Conservation (phyloP, 2,113 vertebrate species). For the Mormoops blainvillei region DNA sequence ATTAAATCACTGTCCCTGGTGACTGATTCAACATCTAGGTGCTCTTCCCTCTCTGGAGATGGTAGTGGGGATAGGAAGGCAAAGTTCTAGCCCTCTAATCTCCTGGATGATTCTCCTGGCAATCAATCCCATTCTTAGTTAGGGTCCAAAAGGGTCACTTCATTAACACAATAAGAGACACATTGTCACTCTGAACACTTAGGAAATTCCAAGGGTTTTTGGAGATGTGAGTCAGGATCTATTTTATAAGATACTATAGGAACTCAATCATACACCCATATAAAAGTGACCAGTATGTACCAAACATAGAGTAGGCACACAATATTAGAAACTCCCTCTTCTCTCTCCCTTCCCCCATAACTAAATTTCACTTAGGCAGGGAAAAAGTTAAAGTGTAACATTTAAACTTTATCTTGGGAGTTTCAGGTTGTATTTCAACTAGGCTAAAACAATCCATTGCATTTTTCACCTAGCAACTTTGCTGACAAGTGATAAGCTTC, state of each 20-base stretch:
- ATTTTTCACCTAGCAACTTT: conserved; percentile 3
- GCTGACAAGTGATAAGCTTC: neutral
- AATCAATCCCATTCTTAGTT: neutral
- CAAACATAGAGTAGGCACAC: neutral
- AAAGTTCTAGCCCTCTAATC: neutral
- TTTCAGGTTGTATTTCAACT: neutral
- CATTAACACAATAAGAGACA: neutral
- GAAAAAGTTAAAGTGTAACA: neutral
- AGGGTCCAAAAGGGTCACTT: neutral
- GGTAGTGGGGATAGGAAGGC: no score
- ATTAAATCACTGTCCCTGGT: neutral
- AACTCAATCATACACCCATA: neutral
- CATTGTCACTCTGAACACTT: no score
- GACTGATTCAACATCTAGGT: neutral
- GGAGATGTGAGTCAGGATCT: neutral
- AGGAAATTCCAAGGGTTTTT: neutral
- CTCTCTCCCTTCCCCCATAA: neutral
- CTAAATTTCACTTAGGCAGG: neutral
- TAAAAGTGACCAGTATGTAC: neutral
- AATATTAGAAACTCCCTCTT: neutral
- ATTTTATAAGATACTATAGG: neutral
- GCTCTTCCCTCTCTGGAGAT: neutral
- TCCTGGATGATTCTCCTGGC: neutral
- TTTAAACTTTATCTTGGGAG: neutral
- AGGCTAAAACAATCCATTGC: neutral